A percentile compares a stretch with the other conserved stretches of the same genome.
Evolutionary conservation across 2,888 invertebrate species (phyloP).

Genomic region (Noctua fimbriata): DNA sequence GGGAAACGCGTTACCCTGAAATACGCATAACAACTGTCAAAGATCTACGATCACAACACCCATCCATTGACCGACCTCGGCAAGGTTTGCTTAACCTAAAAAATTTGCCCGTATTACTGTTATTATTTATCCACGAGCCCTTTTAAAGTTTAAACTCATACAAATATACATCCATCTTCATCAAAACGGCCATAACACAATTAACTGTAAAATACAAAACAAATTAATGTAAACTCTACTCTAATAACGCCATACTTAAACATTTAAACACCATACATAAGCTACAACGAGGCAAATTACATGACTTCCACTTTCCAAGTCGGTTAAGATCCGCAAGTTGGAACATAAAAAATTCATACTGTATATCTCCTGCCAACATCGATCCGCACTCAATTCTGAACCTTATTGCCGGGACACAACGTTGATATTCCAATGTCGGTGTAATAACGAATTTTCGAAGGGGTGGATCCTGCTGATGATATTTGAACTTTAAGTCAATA

Average conservation of each 20-base stretch:
- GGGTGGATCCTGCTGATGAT: conserved; percentile 22
- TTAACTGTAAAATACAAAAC: conserved; percentile 4
- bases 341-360: conserved; percentile 71
- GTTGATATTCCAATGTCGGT: conserved; percentile 45
- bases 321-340: conserved; percentile 57
- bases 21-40: neutral
- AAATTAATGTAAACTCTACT: neutral
- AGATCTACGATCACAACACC: neutral
- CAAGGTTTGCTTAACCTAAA: neutral
- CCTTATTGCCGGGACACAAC: conserved; percentile 39
- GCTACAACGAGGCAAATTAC: conserved; percentile 51
- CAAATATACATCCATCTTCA: neutral
- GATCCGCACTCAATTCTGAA: conserved; percentile 46
- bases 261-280: conserved; percentile 51
- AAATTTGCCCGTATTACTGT: neutral
- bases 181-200: neutral
- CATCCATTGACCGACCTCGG: neutral
- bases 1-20: neutral
- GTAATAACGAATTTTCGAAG: conserved; percentile 3
- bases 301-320: conserved; percentile 56
- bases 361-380: conserved; percentile 57
- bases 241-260: conserved; percentile 35
- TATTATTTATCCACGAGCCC: neutral
- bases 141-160: neutral
- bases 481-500: conserved; percentile 47